Evolutionary conservation across 2,888 invertebrate species (phyloP).

Genomic region (Lumbricus terrestris): DNA sequence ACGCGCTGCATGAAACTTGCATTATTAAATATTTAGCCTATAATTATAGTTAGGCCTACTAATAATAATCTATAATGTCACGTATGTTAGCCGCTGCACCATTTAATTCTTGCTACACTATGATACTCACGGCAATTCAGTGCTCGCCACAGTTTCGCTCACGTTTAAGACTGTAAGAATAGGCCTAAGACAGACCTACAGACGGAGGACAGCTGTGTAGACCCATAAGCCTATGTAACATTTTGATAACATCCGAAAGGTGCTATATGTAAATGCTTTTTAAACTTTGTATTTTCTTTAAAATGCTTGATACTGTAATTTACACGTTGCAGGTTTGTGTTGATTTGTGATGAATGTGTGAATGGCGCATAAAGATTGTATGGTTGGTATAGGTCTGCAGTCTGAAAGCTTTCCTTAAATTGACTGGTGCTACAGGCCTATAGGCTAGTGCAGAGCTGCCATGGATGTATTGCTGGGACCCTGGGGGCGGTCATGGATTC

Average conservation of each 20-base stretch:
- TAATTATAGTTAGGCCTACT: too few species aligned
- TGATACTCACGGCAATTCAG: not conserved
- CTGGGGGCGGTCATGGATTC: too few species aligned
- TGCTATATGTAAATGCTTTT: not conserved
- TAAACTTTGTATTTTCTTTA: not conserved
- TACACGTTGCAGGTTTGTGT: not conserved
- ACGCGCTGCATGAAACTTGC: not conserved
- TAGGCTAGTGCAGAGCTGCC: too few species aligned
- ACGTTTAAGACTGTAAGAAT: not conserved
- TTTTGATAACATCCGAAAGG: not conserved
- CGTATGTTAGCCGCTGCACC: not conserved
- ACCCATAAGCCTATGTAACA: not conserved
- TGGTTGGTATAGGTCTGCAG: too few species aligned
- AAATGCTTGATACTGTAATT: not conserved
- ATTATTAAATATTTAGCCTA: not conserved
- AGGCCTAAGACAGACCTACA: not conserved
- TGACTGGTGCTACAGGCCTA: too few species aligned
- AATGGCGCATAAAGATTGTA: too few species aligned
- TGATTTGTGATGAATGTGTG: not conserved
- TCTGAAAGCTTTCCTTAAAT: too few species aligned
- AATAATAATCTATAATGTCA: not conserved
- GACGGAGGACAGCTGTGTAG: not conserved
- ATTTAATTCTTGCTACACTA: not conserved
- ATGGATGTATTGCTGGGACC: too few species aligned
- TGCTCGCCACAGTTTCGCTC: not conserved